Conservation (phyloP, 2,113 vertebrate genomes). For the Ophiodon elongatus region DNA sequence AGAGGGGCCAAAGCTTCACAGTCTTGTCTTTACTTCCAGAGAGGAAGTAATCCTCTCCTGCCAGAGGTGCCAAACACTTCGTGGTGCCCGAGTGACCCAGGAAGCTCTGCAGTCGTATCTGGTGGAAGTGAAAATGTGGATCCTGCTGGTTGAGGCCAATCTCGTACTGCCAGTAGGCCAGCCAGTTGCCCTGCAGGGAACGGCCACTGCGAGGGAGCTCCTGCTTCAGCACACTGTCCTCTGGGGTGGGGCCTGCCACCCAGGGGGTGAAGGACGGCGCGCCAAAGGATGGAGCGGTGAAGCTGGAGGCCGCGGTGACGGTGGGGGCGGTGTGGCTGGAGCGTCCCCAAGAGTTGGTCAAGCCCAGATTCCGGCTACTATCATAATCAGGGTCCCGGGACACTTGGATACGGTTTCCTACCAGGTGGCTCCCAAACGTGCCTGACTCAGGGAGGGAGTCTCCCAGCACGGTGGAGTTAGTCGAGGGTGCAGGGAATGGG, state of each 20-base stretch:
- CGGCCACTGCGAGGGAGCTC: constrained; percentile 92
- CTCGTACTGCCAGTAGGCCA: constrained; percentile 99
- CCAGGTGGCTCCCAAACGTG: constrained; percentile 94
- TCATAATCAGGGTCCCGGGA: constrained; percentile 80
- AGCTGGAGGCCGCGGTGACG: constrained; percentile 70
- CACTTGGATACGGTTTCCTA: constrained; percentile 97
- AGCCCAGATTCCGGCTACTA: constrained; percentile 64
- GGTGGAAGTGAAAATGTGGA: constrained; percentile 96
- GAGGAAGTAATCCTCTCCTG: constrained; percentile 95
- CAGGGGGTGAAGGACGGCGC: constrained; percentile 75
- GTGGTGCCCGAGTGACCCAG: constrained; percentile 91
- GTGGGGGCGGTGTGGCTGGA: constrained; percentile 57
- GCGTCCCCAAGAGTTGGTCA: constrained; percentile 79
- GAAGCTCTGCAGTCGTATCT: constrained; percentile 97
- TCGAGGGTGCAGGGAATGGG: constrained; percentile 75
- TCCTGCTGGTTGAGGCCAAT: constrained; percentile 96
- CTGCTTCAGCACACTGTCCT: constrained; percentile 91
- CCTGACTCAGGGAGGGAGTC: constrained; percentile 89
- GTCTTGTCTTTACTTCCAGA: constrained; percentile 98
- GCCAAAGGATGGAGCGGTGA: constrained; percentile 54
- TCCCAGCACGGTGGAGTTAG: constrained; percentile 63
- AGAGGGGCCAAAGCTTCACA: constrained; percentile 94
- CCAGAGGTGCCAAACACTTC: constrained; percentile 91
- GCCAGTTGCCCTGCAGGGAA: constrained; percentile 95
- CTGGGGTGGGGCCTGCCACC: constrained; percentile 73